Evolutionary conservation across 2,113 vertebrate genomes (phyloP).

Genomic region (Melanotaenia duboulayi): DNA sequence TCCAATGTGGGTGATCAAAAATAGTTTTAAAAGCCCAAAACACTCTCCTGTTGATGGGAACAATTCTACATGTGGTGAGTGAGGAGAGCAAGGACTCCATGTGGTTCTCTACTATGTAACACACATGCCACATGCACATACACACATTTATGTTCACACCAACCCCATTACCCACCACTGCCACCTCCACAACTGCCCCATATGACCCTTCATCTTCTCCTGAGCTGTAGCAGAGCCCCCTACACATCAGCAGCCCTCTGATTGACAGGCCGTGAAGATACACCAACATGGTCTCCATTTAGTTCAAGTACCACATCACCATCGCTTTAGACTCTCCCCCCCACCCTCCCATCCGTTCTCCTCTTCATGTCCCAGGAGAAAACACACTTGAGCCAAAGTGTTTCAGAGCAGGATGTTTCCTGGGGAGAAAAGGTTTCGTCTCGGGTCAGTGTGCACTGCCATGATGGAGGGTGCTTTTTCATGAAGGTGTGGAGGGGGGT

Average conservation of each 20-base stretch:
- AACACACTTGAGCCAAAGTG: slow-evolving; percentile 99
- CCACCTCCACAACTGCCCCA: slow-evolving; percentile 66
- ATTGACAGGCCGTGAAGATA: slow-evolving; percentile 85
- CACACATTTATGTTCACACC: slow-evolving; percentile 56
- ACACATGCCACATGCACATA: slow-evolving; percentile 53
- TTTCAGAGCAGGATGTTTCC: slow-evolving; percentile 99
- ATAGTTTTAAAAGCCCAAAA: slow-evolving; percentile 9
- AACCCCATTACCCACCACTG: slow-evolving; percentile 72
- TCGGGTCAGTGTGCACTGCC: slow-evolving; percentile 95
- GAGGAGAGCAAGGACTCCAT: slow-evolving; percentile 80
- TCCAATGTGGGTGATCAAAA: not conserved
- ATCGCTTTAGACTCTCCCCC: slow-evolving; percentile 66
- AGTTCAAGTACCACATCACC: slow-evolving; percentile 80
- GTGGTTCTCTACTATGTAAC: slow-evolving; percentile 56
- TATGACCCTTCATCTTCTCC: slow-evolving; percentile 74
- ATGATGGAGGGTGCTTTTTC: slow-evolving; percentile 88
- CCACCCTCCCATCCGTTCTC: slow-evolving; percentile 51
- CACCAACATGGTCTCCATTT: slow-evolving; percentile 83
- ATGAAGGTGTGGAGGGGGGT: slow-evolving; percentile 62
- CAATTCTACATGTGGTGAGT: slow-evolving; percentile 77
- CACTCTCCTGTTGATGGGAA: slow-evolving; percentile 70
- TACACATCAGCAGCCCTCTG: slow-evolving; percentile 75
- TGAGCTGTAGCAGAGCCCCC: slow-evolving; percentile 74
- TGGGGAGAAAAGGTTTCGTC: slow-evolving; percentile 97
- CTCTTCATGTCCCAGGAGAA: slow-evolving; percentile 88